Base-by-base conservation (phyloP, 92 coral and sea anemone species). In the Zoanthus solanderi region DNA sequence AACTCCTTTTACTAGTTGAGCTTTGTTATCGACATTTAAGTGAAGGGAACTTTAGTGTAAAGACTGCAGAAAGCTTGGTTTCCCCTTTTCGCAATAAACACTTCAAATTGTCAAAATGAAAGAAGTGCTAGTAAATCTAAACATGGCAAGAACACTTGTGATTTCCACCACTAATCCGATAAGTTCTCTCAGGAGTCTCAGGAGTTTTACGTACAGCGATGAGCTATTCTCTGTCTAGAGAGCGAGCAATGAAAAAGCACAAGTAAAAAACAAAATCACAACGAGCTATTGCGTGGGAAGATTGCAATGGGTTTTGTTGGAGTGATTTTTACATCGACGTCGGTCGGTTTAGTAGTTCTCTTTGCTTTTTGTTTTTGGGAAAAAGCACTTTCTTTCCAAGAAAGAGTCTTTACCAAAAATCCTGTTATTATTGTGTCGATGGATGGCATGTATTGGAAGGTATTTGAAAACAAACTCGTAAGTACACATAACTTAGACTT, bases 351-450 rank as follows among this genome's bases (percentile, higher is more conserved):
- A 18, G 31, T 17, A 29, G 7, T 54, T 77, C 0, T 77, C 65
- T 53, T 77, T 18, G 47, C 54, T 76, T 14, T 76, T 32, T 28
- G 60, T 29, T 7, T 54, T 15, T 9, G 34, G 67, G 14, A n/a
- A 9, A 44, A 45, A 75, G 31, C 58, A 4, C 7, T 14, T 34
- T 54, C 68, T n/a, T 31, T 66, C 23, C 29, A 53, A 42, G 14
- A 77, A 53, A 34, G 10, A 18, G 47, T 14, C 42, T 77, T 77
- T 47, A 77, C 13, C 7, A 47, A 69, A 83, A 5, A 53, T 28
- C 87, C 88, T 17, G 52, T 85, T 37, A 57, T 85, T 1, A 72
- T 85, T n/a, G 89, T 84, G 18, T 84, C 88, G 76, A 15, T 85
- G 46, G 88, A 85, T 34, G 88, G 88, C 50, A 18, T 85, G 66